Evolutionary conservation across 2,797 vertebrate species (phyloP), one percentile per base, ranked within the genome.

Genomic region (Enteromius paludinosus): DNA sequence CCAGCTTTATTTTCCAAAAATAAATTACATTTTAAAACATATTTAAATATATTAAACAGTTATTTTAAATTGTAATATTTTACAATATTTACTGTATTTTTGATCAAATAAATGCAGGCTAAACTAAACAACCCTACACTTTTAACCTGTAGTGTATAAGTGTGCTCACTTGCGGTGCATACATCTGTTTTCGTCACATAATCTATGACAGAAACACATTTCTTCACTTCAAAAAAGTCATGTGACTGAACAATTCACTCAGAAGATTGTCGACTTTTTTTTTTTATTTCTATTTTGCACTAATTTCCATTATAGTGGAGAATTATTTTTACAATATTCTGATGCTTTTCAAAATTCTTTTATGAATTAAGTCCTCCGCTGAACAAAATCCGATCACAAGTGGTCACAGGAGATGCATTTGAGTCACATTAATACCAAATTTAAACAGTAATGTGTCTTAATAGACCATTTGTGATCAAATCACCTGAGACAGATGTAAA

Each of bases 391-490:
- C 1, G 4, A 62, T 35, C 49, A 56, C 23, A 38, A 54, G 49
- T 6, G 3, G 47, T 45, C 74, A 30, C 15, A 43, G 38, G 73
- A 30, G 38, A 43, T 8, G 17, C 14, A 28, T 62, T 43, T 28
- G 5, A 61, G n/a, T 41, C 49, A 15, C 0, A 15, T 28, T 54
- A 54, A 35, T 56, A 56, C 12, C 12, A 23, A 10, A 14, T 59
- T 74, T 38, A 56, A 38, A 74, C 33, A 41, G n/a, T 38, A 25
- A 41, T 25, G 12, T 59, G 33, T 59, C 52, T 74, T 14, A 25
- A n/a, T 52, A 10, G n/a, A 71, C 5, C 33, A 75, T 14, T 35
- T 56, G 38, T 64, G 75, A 64, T 64, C 38, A 77, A 65, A 64
- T 30, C 56, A 30, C 25, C 11, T 0, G 10, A 45, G 41, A 49